Conservation (phyloP, 2,888 invertebrate genomes). For the Drosophila mulleri region DNA sequence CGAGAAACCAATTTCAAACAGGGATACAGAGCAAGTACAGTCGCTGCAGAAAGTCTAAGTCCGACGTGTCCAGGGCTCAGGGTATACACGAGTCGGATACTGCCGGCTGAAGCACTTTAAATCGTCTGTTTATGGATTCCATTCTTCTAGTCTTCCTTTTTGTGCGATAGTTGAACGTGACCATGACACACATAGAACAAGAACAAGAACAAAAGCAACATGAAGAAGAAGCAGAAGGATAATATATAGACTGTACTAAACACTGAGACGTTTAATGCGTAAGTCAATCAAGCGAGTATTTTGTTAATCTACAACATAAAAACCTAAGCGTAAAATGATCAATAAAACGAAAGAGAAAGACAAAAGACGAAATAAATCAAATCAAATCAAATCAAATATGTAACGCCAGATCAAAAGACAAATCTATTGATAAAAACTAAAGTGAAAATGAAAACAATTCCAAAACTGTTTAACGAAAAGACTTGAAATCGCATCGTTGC, state of each 20-base stretch:
- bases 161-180: slow-evolving; percentile 22
- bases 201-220: slow-evolving; percentile 1
- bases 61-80: not conserved
- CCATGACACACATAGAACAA: slow-evolving; percentile 6
- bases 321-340: slow-evolving; percentile 22
- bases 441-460: slow-evolving; percentile 56
- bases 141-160: slow-evolving; percentile 51
- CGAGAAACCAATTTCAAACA: not conserved
- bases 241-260: slow-evolving; percentile 48
- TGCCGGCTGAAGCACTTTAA: not conserved
- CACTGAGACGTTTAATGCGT: slow-evolving; percentile 59
- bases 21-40: not conserved
- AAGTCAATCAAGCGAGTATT: slow-evolving; percentile 63
- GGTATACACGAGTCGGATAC: not conserved
- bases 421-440: slow-evolving; percentile 36
- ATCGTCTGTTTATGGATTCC: slow-evolving; percentile 15
- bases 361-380: slow-evolving; percentile 10
- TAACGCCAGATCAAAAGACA: slow-evolving; percentile 47
- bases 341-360: not conserved
- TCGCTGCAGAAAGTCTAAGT: not conserved
- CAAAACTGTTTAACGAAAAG: slow-evolving; percentile 77
- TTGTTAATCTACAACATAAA: slow-evolving; percentile 38
- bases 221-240: slow-evolving; percentile 1
- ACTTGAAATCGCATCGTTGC: slow-evolving; percentile 70
- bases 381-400: slow-evolving; percentile 47